Conservation (phyloP, 2,113 vertebrate species). For the Tupaia tana region DNA sequence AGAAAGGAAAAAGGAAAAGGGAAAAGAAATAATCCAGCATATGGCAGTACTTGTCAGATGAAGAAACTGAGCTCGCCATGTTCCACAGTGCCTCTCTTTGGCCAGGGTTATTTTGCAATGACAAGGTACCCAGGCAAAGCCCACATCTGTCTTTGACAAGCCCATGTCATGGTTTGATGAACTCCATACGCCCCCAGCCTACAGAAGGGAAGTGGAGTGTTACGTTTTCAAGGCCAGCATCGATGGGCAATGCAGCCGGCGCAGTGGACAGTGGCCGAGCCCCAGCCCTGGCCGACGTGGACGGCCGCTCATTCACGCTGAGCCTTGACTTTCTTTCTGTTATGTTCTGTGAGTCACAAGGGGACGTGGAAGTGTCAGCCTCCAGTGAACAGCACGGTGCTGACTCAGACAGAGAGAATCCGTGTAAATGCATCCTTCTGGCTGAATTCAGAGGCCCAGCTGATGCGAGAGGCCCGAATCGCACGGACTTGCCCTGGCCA, state of each 20-base stretch:
- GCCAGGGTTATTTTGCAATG: constrained; percentile 36
- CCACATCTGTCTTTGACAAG: not conserved
- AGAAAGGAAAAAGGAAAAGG: too few relatives aligned
- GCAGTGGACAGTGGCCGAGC: not conserved
- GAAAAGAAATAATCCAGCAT: too few relatives aligned
- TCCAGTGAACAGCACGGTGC: not conserved
- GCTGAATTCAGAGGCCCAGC: constrained; percentile 30
- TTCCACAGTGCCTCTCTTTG: not conserved
- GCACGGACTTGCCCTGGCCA: not conserved
- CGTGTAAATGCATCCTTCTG: not conserved
- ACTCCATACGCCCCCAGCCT: constrained; percentile 7
- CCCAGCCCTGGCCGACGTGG: not conserved
- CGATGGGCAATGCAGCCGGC: not conserved
- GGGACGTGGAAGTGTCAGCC: not conserved
- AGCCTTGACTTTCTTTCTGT: not conserved
- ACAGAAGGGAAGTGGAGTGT: not conserved
- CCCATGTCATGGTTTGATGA: not conserved
- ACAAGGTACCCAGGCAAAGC: not conserved
- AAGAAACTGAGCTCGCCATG: not conserved
- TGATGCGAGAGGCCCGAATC: not conserved
- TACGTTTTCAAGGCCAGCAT: not conserved
- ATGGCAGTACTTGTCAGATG: not conserved
- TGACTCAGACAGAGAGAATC: constrained; percentile 39
- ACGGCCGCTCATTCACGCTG: not conserved
- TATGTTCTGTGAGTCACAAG: constrained; percentile 1